Base-by-base conservation (phyloP, 2,797 vertebrate species). In the Bovichtus diacanthus region DNA sequence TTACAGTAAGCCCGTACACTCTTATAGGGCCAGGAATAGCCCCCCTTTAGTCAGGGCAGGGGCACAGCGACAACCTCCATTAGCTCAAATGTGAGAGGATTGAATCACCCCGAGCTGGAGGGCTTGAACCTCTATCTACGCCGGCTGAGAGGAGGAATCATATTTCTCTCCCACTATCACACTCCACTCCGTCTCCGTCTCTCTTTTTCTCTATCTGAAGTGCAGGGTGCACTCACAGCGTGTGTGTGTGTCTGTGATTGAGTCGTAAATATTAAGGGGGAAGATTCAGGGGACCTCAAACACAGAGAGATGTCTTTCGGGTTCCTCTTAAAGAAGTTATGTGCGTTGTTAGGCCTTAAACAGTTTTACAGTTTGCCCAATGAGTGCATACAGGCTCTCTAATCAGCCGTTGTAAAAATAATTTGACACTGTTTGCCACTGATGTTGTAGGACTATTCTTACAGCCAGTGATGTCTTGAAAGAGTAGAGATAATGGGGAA, bases 401-500 rank as follows among this genome's bases (percentile, higher is more conserved):
- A 36, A 74, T 62, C 78, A 87, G 82, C 68, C 59, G 21, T 16
- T 46, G 80, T 87, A 83, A 80, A 88, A 88, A 87, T 70, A 68
- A 89, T 88, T 89, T 74, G 85, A 87, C 76, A 51, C 80, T 1
- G 34, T 78, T 9, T 62, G 71, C 84, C 80, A 43, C 76, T 82
- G 85, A 90, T 83, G 73, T 71, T 81, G 85, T 43, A 29, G 74
- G 65, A 74, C 86, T 83, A 82, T 75, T 91, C 87, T 87, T 81
- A 90, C 77, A 88, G 87, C 88, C 88, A 84, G 81, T 58, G 81
- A 82, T 78, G 88, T 83, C 85, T 78, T 69, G 87, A 90, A 79
- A 89, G 91, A 86, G 81, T 39, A 38, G 83, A 89, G 88, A 92
- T 92, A 94, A 93, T 89, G 70, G 82, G 75, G 60, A 90, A 87